Evolutionary conservation across 2,888 invertebrate species (phyloP).

Genomic region (Hymenopus coronatus): DNA sequence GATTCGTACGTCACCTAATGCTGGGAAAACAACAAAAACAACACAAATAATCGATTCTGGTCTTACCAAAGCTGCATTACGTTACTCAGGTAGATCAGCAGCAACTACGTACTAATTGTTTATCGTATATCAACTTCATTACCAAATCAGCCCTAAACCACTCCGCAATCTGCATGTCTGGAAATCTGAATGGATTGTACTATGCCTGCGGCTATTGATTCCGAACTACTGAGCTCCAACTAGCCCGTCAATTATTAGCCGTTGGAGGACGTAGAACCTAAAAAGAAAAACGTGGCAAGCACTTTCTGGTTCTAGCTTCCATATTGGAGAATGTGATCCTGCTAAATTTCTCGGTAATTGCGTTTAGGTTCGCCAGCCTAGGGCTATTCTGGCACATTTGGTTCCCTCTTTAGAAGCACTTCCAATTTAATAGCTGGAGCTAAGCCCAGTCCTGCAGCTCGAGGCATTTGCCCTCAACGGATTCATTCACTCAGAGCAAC

Average conservation of each 20-base stretch:
- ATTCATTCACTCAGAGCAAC: neutral
- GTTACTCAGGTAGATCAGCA: too few species aligned
- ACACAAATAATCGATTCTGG: too few species aligned
- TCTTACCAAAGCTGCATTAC: too few species aligned
- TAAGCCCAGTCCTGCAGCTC: neutral
- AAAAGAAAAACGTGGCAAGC: neutral
- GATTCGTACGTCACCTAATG: too few species aligned
- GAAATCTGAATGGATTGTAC: too few species aligned
- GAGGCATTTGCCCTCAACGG: neutral
- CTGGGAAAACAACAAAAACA: too few species aligned
- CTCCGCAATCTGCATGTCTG: too few species aligned
- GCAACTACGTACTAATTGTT: too few species aligned
- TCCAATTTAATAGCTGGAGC: neutral
- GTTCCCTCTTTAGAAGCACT: neutral
- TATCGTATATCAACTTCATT: too few species aligned
- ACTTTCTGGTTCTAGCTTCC: neutral
- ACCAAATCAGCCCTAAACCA: too few species aligned
- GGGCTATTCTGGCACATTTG: neutral
- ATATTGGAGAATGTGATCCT: neutral
- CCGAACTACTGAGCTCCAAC: too few species aligned
- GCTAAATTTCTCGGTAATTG: neutral
- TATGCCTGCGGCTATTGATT: too few species aligned
- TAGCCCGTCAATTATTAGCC: neutral
- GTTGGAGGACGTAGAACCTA: neutral
- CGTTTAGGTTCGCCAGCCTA: neutral